A percentile compares a stretch with the other conserved stretches of the same genome.
phyloP scores from a whole-genome alignment of 2,113 vertebrate genomes.

The Glareola pratincola region DNA sequence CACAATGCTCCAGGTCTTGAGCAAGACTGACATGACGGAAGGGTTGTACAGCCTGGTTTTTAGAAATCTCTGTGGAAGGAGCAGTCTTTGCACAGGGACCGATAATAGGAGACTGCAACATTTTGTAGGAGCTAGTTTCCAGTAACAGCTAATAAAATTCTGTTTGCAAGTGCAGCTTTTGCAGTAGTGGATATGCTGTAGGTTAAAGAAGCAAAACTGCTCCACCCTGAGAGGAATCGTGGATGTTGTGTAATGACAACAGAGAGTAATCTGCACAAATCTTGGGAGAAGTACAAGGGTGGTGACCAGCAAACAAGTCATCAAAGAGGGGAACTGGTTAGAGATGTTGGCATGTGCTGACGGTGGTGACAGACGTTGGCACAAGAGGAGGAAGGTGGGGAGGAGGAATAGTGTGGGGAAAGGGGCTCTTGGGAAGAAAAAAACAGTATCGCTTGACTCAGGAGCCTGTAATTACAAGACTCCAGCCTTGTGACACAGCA shows the following conservation, averaged over 20 bases:
- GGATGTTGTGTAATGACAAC: conserved; percentile 33
- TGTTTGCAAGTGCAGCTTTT: neutral
- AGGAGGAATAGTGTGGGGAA: conserved; percentile 23
- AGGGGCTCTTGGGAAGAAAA: conserved; percentile 36
- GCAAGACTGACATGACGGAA: conserved; percentile 54
- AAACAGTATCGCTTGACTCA: neutral
- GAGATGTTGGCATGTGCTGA: conserved; percentile 16
- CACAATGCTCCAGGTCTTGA: conserved; percentile 59
- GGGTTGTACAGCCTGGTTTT: conserved; percentile 29
- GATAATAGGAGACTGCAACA: neutral
- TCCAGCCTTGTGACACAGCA: conserved; percentile 19
- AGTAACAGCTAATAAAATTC: neutral
- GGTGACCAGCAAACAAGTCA: conserved; percentile 38
- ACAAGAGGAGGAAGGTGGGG: conserved; percentile 4
- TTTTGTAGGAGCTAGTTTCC: neutral
- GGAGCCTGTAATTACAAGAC: conserved; percentile 44
- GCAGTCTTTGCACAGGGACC: neutral
- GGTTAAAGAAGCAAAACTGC: neutral
- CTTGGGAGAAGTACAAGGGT: conserved; percentile 48
- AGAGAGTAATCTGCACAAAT: conserved; percentile 18
- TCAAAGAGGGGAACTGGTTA: conserved; percentile 34
- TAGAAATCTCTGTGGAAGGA: conserved; percentile 5
- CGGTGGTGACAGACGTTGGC: neutral
- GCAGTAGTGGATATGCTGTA: neutral
- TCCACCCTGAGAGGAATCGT: neutral